Evolutionary conservation across 1,140 invertebrate genomes (phyloP), one percentile per base, ranked within the genome.

Genomic region (Pseudomyrmex cubaensis): DNA sequence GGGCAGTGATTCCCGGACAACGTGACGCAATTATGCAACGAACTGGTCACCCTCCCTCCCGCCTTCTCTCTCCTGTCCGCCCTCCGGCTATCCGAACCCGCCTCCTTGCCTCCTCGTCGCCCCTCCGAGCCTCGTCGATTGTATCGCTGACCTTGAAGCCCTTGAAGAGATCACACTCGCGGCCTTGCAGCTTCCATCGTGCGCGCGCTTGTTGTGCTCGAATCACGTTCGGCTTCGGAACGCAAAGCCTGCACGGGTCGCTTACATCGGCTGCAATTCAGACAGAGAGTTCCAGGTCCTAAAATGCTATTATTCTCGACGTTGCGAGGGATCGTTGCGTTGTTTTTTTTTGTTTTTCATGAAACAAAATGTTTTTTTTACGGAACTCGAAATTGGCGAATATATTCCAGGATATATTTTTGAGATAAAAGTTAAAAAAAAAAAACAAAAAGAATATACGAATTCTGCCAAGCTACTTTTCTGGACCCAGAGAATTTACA

Each of bases 1-100:
- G 59, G 56, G 61, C 67, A 74, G 77, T 63, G 84, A 89, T 89
- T 89, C 87, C 75, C 63, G 84, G 75, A 89, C 86, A 88, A 88
- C 88, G 87, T 89, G 87, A 87, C 83, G 73, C 74, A 87, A 87
- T 89, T 89, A 89, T 89, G 88, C 85, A 89, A 89, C 83, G 56
- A 85, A 64, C 85, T 72, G 67, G 82, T 80, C 82, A 54, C 59
- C 61, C 20, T 50, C 17, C 56, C 17, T 17, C 22, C 13, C 13
- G 56, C n/a, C 17, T 12, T n/a, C 7, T 5, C 13, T 44, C 62
- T 44, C 62, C 7, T 3, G 10, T 25, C 15, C 20, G 4, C 35
- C 25, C 78, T 35, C 8, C 46, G 8, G 52, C 13, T n/a, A 22
- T 50, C 8, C 63, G 5, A 35, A 35, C 72, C 48, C n/a, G 17